Conservation (phyloP, 2,888 invertebrate genomes). For the Drosophila paramelanica region DNA sequence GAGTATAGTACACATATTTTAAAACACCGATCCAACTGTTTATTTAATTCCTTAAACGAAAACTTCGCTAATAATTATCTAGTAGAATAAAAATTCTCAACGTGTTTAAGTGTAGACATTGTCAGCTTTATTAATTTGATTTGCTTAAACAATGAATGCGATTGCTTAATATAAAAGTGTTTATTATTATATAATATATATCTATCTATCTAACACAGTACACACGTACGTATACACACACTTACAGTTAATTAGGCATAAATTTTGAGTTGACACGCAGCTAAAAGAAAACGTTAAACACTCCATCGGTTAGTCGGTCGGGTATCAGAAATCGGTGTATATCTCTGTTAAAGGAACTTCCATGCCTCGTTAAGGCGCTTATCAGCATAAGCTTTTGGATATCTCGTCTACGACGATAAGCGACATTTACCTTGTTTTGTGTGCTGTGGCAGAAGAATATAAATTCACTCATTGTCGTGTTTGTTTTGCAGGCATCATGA, state of each 20-base stretch:
- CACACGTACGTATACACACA: not conserved
- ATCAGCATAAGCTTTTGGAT: not conserved
- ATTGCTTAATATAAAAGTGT: not conserved
- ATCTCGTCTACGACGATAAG: no score
- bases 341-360: not conserved
- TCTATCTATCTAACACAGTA: not conserved
- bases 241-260: not conserved
- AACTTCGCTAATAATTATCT: no score
- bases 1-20: no score
- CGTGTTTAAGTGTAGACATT: not conserved
- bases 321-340: not conserved
- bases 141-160: not conserved
- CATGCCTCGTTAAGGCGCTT: not conserved
- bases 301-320: not conserved
- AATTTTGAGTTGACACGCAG: not conserved
- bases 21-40: no score
- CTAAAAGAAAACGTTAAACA: not conserved
- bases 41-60: no score
- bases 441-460: not conserved
- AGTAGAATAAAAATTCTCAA: not conserved
- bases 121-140: not conserved
- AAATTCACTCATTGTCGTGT: not conserved
- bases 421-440: not conserved
- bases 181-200: not conserved
- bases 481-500: slow-evolving; percentile 74